These are phyloP conservation scores for sheep (Ovis aries) DNA, from an alignment of 2,113 vertebrate species.

Conservation along the genomic window ARS-UI_Ramb_v3.0 NC_056068.1:37859501-37860000, in stretches of 20 bases:
- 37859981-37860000: not conserved
- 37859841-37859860: not conserved
- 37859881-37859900: slow-evolving; percentile 24
- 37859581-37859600: not conserved
- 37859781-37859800: not conserved
- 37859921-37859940: not conserved
- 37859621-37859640: not conserved
- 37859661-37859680: not conserved
- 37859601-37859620: not conserved
- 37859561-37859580: not conserved
- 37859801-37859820: not conserved
- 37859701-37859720: not conserved
- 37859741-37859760: not conserved
- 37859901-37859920: not conserved
- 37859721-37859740: not conserved
- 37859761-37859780: not conserved
- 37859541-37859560: not conserved
- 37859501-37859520: not conserved
- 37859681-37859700: not conserved
- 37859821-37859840: not conserved
- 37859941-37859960: not conserved
- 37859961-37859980: not conserved
- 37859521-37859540: not conserved
- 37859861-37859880: not conserved
- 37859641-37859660: not conserved